Evolutionary conservation across 1,140 invertebrate genomes (phyloP).

Genomic region (Dendroctonus valens): DNA sequence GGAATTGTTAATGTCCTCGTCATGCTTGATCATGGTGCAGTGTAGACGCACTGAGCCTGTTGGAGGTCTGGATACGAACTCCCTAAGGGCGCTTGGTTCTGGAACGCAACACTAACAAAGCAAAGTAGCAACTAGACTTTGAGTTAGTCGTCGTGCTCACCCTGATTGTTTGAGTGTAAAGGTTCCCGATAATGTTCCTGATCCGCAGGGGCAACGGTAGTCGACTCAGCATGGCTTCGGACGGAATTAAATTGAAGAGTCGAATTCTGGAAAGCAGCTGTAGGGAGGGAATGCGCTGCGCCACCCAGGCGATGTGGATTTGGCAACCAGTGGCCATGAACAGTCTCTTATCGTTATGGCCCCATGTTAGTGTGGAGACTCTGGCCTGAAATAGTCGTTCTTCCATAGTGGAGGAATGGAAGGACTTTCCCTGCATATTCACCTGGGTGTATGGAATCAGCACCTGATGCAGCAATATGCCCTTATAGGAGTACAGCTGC

Average conservation of each 20-base stretch:
- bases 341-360: constrained; percentile 91
- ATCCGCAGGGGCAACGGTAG: constrained; percentile 85
- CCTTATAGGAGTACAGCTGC: constrained; percentile 68
- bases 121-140: no score
- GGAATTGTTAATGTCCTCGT: constrained; percentile 68
- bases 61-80: constrained; percentile 92
- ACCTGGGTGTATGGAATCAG: constrained; percentile 68
- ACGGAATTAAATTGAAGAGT: constrained; percentile 61
- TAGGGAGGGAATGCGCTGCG: constrained; percentile 82
- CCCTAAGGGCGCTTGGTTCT: constrained; percentile 78
- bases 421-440: constrained; percentile 28
- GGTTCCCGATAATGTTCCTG: constrained; percentile 77
- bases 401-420: constrained; percentile 11
- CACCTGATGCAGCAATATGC: constrained; percentile 62
- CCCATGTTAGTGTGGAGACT: constrained; percentile 94
- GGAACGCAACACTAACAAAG: constrained; percentile 89
- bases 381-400: constrained; percentile 60
- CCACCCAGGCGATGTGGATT: constrained; percentile 91
- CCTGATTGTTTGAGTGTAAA: constrained; percentile 94
- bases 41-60: constrained; percentile 80
- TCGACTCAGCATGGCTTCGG: constrained; percentile 60
- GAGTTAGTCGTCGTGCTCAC: constrained; percentile 52
- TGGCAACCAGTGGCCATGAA: constrained; percentile 89
- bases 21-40: constrained; percentile 95
- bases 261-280: constrained; percentile 82